Evolutionary conservation across 2,888 invertebrate species (phyloP).

Genomic region (Halictus ligatus): DNA sequence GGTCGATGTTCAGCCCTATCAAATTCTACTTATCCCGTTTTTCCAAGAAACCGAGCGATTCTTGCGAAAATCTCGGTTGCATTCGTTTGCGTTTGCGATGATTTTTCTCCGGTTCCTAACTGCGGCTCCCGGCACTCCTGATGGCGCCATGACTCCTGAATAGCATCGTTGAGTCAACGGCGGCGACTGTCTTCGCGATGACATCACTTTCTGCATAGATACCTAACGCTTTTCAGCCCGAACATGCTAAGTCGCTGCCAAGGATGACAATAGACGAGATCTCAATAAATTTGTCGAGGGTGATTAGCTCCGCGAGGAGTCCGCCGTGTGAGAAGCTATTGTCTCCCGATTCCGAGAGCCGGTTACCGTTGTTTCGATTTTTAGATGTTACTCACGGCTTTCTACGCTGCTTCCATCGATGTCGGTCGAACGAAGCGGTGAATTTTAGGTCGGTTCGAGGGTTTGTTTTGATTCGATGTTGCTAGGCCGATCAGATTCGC

Average conservation of each 20-base stretch:
- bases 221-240: slow-evolving; percentile 13
- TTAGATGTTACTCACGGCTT: neutral
- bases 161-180: slow-evolving; percentile 55
- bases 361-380: neutral
- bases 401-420: neutral
- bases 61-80: neutral
- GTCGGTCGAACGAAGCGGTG: no score
- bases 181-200: slow-evolving; percentile 36
- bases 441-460: neutral
- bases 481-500: neutral
- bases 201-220: slow-evolving; percentile 38
- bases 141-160: slow-evolving; percentile 34
- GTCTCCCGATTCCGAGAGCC: neutral
- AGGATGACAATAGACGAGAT: neutral
- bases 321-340: neutral
- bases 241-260: neutral
- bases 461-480: neutral
- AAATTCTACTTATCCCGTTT: neutral
- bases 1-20: neutral
- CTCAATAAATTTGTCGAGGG: neutral
- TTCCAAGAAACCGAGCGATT: neutral
- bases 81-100: no score
- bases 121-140: neutral
- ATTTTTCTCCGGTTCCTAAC: neutral
- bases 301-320: neutral